These are phyloP conservation scores for Bombus affinis DNA, from an alignment of 1,140 invertebrate species.

Conservation along the genomic window DNA sequence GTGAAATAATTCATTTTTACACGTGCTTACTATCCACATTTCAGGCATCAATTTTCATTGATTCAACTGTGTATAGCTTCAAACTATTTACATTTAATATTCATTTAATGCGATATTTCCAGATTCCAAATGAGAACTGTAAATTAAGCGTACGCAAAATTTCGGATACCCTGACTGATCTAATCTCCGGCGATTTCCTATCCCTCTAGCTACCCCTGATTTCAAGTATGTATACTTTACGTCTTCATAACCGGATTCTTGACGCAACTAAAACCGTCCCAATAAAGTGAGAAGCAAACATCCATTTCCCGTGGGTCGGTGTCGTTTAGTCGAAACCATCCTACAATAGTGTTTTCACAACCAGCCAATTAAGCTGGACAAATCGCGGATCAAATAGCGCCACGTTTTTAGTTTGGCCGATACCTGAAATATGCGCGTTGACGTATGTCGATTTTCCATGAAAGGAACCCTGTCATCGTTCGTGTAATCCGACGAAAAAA, in stretches of 20 bases:
- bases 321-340: background rate
- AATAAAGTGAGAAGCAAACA: conserved; percentile 6
- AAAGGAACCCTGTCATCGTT: background rate
- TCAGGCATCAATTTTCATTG: too few relatives aligned
- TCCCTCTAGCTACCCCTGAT: background rate
- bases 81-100: too few relatives aligned
- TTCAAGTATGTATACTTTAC: background rate
- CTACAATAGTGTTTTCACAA: conserved; percentile 21
- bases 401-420: background rate
- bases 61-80: too few relatives aligned
- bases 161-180: background rate
- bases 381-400: background rate
- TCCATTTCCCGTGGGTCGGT: fast-evolving
- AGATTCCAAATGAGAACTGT: too few relatives aligned
- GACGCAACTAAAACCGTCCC: background rate
- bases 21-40: too few relatives aligned
- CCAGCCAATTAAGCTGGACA: conserved; percentile 11
- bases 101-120: too few relatives aligned
- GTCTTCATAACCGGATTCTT: background rate
- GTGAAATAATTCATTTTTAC: too few relatives aligned
- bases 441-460: conserved; percentile 14
- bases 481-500: background rate
- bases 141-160: background rate
- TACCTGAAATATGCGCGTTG: background rate
- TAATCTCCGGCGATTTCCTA: background rate